These are phyloP conservation scores for Smittia sp. DNA, from an alignment of 2,888 invertebrate species.

Conservation along the genomic window DNA sequence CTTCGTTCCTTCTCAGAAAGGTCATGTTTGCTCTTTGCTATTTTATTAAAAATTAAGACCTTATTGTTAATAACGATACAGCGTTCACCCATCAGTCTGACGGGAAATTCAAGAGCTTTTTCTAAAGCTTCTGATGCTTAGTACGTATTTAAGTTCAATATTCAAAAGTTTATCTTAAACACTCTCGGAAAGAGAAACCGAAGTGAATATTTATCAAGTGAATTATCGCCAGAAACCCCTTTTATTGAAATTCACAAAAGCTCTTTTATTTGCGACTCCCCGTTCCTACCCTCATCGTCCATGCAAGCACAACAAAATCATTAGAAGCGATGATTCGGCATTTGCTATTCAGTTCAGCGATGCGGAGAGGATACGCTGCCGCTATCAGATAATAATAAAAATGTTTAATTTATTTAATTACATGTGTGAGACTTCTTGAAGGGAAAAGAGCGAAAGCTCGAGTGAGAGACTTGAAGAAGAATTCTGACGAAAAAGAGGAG, in stretches of 20 bases:
- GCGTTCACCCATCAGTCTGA: too few relatives aligned
- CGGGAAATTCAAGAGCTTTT: too few relatives aligned
- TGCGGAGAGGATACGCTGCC: neutral
- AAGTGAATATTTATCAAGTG: neutral
- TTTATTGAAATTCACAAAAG: neutral
- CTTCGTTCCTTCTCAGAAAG: neutral
- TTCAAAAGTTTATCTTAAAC: too few relatives aligned
- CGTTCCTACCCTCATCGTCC: neutral
- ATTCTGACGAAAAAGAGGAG: neutral
- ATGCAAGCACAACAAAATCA: neutral
- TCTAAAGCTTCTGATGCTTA: too few relatives aligned
- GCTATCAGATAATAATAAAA: slow-evolving; percentile 11
- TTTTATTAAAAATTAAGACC: neutral
- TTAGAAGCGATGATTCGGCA: neutral
- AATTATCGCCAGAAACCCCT: neutral
- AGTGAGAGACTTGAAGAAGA: neutral
- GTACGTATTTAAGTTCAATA: too few relatives aligned
- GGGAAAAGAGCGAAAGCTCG: neutral
- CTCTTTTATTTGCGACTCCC: neutral
- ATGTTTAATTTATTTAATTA: slow-evolving; percentile 35
- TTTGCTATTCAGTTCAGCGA: neutral
- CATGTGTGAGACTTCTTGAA: neutral
- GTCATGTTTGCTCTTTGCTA: neutral
- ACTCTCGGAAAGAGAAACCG: too few relatives aligned
- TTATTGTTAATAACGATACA: neutral